Base-by-base conservation (phyloP, 2,888 invertebrate genomes). In the Hybos culiciformis region DNA sequence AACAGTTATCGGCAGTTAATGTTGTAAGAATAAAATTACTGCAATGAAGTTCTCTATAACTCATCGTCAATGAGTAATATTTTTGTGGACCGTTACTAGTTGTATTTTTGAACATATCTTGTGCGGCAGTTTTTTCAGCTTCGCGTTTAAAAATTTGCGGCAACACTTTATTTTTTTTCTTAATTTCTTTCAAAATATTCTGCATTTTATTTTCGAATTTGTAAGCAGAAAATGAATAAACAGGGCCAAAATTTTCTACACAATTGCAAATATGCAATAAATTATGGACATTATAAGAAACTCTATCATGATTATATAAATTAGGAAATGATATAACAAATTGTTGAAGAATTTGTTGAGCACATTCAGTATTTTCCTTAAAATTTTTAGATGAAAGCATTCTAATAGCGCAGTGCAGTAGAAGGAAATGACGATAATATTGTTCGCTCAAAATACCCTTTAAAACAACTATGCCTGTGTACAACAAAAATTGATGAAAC, bases 261-360 rank as follows among this genome's bases (percentile, higher is more conserved):
- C 49, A 49, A 31, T 47, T 33, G 39, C 39, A 33, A 20, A 53
- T 14, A 43, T 53, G 52, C 37, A 53, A 34, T 34, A 50, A 45
- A 39, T 47, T 49, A 38, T 52, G 53, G 17, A 54, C 43, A 48
- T 53, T 53, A 43, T 54, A 51, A 14, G 53, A 50, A n/a, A 52
- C 43, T 41, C 48, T 45, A 43, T 53, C 45, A 37, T 42, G 21
- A 12, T 48, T 50, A 46, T 51, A 51, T 17, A 54, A 37, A 42
- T 36, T 41, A 37, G 26, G 43, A 42, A 50, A 53, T 37, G 44
- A 48, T 42, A 47, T 36, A 6, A 52, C 44, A 47, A 50, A 52
- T 41, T 49, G 41, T 31, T 46, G 39, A 20, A 51, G 24, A 11
- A 51, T 37, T 17, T 32, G 12, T 34, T 49, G 36, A 17, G 46